Percentiles rank a stretch among this genome's conserved stretches.
Conservation (phyloP, 2,113 vertebrate species). For the Anhinga rufa region DNA sequence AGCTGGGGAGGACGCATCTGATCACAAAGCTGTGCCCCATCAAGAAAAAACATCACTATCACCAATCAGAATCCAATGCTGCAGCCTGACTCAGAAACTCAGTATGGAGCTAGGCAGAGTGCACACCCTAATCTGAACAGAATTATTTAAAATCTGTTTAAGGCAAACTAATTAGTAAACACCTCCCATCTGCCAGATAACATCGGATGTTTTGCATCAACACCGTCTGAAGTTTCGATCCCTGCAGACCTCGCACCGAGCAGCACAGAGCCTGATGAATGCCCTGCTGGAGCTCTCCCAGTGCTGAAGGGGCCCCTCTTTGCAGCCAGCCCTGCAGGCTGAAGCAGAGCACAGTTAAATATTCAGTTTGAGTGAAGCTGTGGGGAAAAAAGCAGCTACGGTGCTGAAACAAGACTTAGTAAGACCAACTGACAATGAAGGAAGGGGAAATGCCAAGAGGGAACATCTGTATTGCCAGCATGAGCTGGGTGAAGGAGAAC, state of each 20-base stretch:
- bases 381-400: rapidly evolving
- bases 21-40: not conserved
- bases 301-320: constrained; percentile 18
- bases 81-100: not conserved
- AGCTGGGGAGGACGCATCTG: no score
- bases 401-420: not conserved
- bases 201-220: rapidly evolving
- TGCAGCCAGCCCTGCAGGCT: not conserved
- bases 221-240: rapidly evolving
- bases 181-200: not conserved
- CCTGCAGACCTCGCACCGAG: rapidly evolving
- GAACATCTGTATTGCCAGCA: not conserved
- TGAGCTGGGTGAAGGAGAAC: not conserved
- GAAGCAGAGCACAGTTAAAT: rapidly evolving
- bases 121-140: not conserved
- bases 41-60: not conserved
- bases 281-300: constrained; percentile 5
- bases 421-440: not conserved
- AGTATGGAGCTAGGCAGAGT: not conserved
- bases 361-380: rapidly evolving
- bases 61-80: not conserved
- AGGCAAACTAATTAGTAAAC: not conserved
- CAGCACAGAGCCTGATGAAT: rapidly evolving
- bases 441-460: not conserved
- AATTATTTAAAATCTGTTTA: not conserved